Conservation (phyloP, 2,797 vertebrate species). For the Cryptoprocta ferox region DNA sequence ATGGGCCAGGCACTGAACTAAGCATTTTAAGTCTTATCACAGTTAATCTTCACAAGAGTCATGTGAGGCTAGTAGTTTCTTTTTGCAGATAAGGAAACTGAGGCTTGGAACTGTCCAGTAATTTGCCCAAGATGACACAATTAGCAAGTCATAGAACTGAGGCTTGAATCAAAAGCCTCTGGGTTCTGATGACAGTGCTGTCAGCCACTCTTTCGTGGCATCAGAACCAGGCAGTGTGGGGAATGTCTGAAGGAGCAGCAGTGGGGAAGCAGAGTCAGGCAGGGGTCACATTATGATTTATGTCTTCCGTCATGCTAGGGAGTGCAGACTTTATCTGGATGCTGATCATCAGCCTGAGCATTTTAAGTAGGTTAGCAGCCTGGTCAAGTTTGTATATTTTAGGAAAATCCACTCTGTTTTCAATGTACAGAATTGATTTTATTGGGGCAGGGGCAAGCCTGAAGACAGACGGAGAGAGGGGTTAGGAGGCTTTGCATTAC, state of each 20-base stretch:
- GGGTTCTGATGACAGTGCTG: neutral
- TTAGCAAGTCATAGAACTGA: neutral
- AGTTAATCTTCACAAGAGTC: conserved; percentile 41
- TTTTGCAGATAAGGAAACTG: neutral
- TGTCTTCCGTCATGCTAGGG: neutral
- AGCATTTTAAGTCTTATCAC: conserved; percentile 44
- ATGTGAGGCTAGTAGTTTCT: neutral
- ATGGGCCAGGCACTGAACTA: neutral
- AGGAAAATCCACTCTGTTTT: conserved; percentile 54
- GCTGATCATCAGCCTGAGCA: neutral
- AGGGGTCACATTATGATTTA: neutral
- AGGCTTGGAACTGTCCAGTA: neutral
- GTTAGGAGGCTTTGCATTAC: conserved; percentile 34
- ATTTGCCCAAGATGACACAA: neutral
- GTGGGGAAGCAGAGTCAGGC: neutral
- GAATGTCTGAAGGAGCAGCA: neutral
- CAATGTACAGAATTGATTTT: conserved; percentile 55
- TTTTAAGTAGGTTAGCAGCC: conserved; percentile 3
- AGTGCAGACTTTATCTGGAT: neutral
- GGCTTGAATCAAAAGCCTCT: neutral
- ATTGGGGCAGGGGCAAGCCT: conserved; percentile 11
- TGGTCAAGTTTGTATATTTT: conserved; percentile 36
- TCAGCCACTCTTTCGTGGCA: neutral
- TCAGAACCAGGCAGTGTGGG: neutral
- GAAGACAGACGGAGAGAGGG: neutral